Percentiles rank a stretch among this genome's conserved stretches.
These are phyloP conservation scores for Gryon sp. DNA, from an alignment of 1,140 invertebrate genomes.

Conservation along the genomic window DNA sequence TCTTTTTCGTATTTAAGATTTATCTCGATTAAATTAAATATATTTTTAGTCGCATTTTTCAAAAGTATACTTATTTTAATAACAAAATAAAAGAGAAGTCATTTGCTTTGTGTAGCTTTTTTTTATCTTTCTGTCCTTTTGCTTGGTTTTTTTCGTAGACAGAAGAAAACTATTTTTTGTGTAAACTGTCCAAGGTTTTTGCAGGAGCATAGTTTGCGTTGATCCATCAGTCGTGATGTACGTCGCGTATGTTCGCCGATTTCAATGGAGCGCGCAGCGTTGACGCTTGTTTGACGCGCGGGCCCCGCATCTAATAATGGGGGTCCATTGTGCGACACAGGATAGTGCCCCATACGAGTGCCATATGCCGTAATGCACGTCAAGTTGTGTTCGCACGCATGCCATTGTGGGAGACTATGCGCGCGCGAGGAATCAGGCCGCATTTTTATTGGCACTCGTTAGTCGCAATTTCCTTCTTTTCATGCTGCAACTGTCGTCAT, in stretches of 20 bases:
- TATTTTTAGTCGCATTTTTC: too few species aligned
- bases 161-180: slow-evolving; percentile 18
- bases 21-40: too few species aligned
- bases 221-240: not conserved
- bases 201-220: not conserved
- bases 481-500: slow-evolving; percentile 36
- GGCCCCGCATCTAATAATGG: slow-evolving; percentile 46
- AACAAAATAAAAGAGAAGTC: too few species aligned
- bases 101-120: too few species aligned
- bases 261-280: slow-evolving; percentile 29
- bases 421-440: slow-evolving; percentile 44
- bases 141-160: too few species aligned
- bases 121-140: too few species aligned
- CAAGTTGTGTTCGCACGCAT: slow-evolving; percentile 41
- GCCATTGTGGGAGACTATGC: slow-evolving; percentile 45
- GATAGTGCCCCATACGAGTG: not conserved
- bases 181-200: slow-evolving; percentile 1
- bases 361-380: slow-evolving; percentile 50
- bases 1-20: too few species aligned
- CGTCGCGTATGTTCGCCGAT: slow-evolving; percentile 14
- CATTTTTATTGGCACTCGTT: slow-evolving; percentile 57
- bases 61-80: too few species aligned
- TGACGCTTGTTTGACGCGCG: slow-evolving; percentile 29
- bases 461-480: slow-evolving; percentile 49
- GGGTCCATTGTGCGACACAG: slow-evolving; percentile 41